Evolutionary conservation across 2,113 vertebrate species (phyloP), one percentile per base, ranked within the genome.

Genomic region (Caracal caracal): DNA sequence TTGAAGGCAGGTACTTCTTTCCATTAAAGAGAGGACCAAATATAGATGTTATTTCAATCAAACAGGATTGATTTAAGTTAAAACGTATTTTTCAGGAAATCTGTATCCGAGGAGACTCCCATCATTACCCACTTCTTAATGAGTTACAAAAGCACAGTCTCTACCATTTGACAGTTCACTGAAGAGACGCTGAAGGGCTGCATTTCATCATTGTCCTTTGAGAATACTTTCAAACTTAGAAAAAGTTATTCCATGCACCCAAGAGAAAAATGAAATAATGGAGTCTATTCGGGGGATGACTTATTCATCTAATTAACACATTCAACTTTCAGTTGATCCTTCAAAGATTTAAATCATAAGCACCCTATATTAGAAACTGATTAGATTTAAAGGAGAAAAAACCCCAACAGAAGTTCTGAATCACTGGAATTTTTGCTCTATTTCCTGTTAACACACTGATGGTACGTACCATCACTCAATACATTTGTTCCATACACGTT

Each of bases 361-460:
- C 85, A 90, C 70, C 47, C n/a, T 66, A n/a, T 95, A 95, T 80
- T 94, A 96, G 91, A 97, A 88, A 97, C 94, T 83, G 56, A 82
- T 94, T 78, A 92, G 40, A 79, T 71, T 82, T 51, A 89, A 30
- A 33, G 47, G 83, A 94, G 56, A 15, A 65, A 70, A 80, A 88
- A 82, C 40, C 88, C 90, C 53, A 95, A 92, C 73, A 85, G 80
- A 98, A 96, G 97, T 98, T 98, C 96, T 99, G 98, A 98, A 99
- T 98, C 98, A 99, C 80, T 98, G 98, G 97, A 97, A 98, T 98
- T 99, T 98, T 98, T 98, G 97, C 96, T 98, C 96, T 98, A 94
- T 98, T 98, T 99, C 98, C 98, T 98, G 98, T 98, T 98, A 98
- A 98, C 98, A 98, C 90, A 98, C 93, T 94, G 98, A 97, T 82